A percentile compares a stretch with the other conserved stretches of the same genome.
Evolutionary conservation across 2,797 vertebrate species (phyloP).

Genomic region (Oryzias dopingdopingensis): DNA sequence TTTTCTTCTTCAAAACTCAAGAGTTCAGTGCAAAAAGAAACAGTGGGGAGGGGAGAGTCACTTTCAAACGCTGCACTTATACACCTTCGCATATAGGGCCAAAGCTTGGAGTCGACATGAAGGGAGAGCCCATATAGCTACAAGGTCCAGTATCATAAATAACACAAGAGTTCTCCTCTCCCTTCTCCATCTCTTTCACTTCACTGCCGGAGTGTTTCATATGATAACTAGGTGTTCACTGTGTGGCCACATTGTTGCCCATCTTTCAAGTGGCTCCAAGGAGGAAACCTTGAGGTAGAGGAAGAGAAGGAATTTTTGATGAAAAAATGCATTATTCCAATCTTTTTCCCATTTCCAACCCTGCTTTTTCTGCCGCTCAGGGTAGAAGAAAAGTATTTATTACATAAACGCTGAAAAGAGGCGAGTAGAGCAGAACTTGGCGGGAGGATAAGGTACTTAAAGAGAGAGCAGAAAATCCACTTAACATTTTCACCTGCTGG

Average conservation of each 20-base stretch:
- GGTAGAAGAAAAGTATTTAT: slow-evolving; percentile 78
- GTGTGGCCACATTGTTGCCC: slow-evolving; percentile 81
- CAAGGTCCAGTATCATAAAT: slow-evolving; percentile 82
- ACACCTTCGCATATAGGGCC: slow-evolving; percentile 71
- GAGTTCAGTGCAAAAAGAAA: slow-evolving; percentile 60
- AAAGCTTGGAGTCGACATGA: slow-evolving; percentile 75
- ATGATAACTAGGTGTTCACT: slow-evolving; percentile 85
- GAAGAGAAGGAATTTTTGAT: slow-evolving; percentile 85
- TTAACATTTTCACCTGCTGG: slow-evolving; percentile 42
- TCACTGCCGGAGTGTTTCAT: slow-evolving; percentile 80
- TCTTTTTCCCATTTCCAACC: slow-evolving; percentile 54
- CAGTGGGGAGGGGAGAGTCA: slow-evolving; percentile 47
- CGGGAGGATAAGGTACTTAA: slow-evolving; percentile 45
- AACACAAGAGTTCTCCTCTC: slow-evolving; percentile 76
- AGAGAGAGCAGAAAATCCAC: slow-evolving; percentile 43
- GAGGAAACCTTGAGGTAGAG: slow-evolving; percentile 81
- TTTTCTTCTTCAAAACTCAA: slow-evolving; percentile 71
- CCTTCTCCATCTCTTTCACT: slow-evolving; percentile 68
- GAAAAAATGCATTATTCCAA: slow-evolving; percentile 81
- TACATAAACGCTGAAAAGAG: slow-evolving; percentile 74
- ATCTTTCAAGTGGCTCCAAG: slow-evolving; percentile 82
- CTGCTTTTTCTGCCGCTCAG: slow-evolving; percentile 57
- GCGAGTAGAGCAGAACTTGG: slow-evolving; percentile 38
- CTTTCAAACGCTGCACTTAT: slow-evolving; percentile 70
- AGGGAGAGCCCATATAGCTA: slow-evolving; percentile 75